These are phyloP conservation scores for Mungos mungo DNA, from an alignment of 2,113 vertebrate species.

Conservation along the genomic window DNA sequence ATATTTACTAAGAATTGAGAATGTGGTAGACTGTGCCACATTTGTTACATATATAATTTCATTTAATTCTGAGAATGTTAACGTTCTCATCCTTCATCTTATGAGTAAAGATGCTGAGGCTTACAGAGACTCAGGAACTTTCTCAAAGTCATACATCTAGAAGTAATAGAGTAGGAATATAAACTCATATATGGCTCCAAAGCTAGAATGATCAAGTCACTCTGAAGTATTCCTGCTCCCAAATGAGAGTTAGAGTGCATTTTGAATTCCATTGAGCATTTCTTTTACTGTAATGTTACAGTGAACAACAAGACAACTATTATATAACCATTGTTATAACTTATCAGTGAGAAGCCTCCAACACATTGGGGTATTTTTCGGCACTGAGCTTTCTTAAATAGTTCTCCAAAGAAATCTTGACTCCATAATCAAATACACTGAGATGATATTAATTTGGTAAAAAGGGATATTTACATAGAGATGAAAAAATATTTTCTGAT, in stretches of 20 bases:
- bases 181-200: neutral
- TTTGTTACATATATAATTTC: neutral
- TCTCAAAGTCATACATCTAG: neutral
- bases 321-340: neutral
- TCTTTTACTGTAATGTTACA: neutral
- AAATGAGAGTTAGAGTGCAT: neutral
- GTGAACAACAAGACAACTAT: neutral
- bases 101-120: neutral
- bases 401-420: neutral
- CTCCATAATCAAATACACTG: neutral
- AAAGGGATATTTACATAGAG: neutral
- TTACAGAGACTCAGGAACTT: neutral
- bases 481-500: neutral
- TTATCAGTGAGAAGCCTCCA: neutral
- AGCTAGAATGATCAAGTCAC: neutral
- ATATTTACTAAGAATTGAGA: neutral
- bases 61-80: neutral
- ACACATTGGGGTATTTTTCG: neutral
- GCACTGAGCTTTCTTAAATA: neutral
- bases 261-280: neutral
- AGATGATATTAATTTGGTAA: neutral
- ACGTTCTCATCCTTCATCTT: neutral
- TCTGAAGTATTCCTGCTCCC: neutral
- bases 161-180: neutral
- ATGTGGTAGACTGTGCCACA: neutral